Base-by-base conservation (phyloP, 2,113 vertebrate species). In the Tragulus kanchil region DNA sequence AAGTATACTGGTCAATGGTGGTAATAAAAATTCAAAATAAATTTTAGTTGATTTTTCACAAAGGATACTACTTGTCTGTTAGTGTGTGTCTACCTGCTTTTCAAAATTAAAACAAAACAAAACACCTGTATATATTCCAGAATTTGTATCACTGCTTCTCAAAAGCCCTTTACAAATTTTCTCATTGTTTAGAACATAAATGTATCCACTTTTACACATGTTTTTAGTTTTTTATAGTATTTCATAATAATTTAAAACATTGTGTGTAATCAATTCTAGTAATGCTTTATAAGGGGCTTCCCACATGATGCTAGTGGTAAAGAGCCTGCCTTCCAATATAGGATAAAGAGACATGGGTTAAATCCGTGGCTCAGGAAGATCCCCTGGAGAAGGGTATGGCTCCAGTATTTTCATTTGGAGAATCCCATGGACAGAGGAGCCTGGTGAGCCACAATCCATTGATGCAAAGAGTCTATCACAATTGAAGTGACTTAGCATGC, bases 21-120 rank as follows among this genome's bases (percentile, higher is more conserved):
- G 42, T 28, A 78, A 65, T 89, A 31, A 91, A 92, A 92, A 31
- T n/a, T 16, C 6, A 82, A 95, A 93, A 83, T 42, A n/a, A n/a
- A 36, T 19, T 59, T 61, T 86, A 59, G 84, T 31, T 89, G 4
- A 25, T 71, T 95, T 94, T 90, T 28, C 23, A 58, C 11, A 89
- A 84, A 85, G 8, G 7, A 42, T 42, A 3, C 7, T 61, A 1
- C 82, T 69, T 79, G 19, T 42, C 48, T 73, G 8, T 92, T 62
- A 79, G 2, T 58, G 19, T 50, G 48, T 77, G 8, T 64, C 8
- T n/a, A 31, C 5, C 50, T 45, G 3, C 1, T 69, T 89, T 86
- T 16, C 42, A 81, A 84, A 19, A n/a, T 23, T 31, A 52, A 12
- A 21, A 59, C 83, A 86, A 65, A n/a, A 17, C 26, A 52, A 12